Conservation (phyloP, 2,888 invertebrate species). For the Lithosia quadra region DNA sequence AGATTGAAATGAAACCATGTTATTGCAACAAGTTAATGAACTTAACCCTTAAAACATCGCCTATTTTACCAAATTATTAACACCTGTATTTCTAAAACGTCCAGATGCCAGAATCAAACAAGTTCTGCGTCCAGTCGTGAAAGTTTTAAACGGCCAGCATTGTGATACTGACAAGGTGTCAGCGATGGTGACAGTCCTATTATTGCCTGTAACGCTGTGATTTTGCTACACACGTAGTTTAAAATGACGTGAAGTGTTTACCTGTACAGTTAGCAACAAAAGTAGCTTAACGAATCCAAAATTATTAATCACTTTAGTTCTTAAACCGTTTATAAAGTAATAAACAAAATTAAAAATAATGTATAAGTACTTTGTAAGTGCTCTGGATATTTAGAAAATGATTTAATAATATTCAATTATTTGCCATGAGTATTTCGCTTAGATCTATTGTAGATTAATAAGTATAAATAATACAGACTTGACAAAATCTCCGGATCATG, state of each 20-base stretch:
- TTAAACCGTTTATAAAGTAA: too few species aligned
- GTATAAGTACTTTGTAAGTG: too few species aligned
- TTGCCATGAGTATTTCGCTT: too few species aligned
- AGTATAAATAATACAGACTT: too few species aligned
- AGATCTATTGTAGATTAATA: too few species aligned
- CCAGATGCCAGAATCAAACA: slow-evolving; percentile 33
- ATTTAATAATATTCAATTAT: too few species aligned
- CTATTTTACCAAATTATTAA: neutral
- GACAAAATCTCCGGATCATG: too few species aligned
- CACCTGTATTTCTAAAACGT: slow-evolving; percentile 17
- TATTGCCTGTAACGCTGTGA: slow-evolving; percentile 63
- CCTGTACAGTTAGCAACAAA: neutral
- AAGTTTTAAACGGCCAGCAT: slow-evolving; percentile 75
- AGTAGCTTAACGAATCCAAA: neutral
- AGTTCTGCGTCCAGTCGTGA: slow-evolving; percentile 38
- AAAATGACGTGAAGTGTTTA: slow-evolving; percentile 8
- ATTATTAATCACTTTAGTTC: too few species aligned
- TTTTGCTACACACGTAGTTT: slow-evolving; percentile 35
- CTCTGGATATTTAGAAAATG: too few species aligned
- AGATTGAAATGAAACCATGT: neutral
- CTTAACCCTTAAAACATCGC: neutral
- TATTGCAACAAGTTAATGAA: neutral
- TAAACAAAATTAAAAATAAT: too few species aligned
- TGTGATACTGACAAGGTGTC: slow-evolving; percentile 70
- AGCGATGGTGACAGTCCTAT: slow-evolving; percentile 68